phyloP scores from a whole-genome alignment of 2,113 vertebrate genomes.

The Oryzias javanicus region DNA sequence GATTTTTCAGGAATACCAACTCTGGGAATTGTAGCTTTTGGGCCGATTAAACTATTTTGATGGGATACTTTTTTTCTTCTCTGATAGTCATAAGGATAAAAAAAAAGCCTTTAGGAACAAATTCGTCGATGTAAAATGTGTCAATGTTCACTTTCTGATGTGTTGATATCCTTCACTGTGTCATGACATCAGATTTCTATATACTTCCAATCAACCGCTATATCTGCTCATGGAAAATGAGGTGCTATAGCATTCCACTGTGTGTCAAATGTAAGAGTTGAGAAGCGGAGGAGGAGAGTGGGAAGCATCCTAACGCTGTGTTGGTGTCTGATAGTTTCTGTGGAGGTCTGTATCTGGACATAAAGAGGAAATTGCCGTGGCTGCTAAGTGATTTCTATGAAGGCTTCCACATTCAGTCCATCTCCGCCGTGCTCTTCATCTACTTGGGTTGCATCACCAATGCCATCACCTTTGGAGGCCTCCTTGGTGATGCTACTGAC shows the following conservation, averaged over 20 bases:
- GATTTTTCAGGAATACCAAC: too few relatives aligned
- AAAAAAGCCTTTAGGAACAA: too few relatives aligned
- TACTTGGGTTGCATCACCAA: conserved; percentile 98
- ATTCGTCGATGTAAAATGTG: too few relatives aligned
- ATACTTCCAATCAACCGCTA: background rate
- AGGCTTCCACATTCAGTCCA: conserved; percentile 94
- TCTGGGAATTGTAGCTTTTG: too few relatives aligned
- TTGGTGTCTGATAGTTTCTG: conserved; percentile 83
- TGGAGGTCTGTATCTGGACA: conserved; percentile 88
- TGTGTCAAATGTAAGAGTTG: background rate
- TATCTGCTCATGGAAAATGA: background rate
- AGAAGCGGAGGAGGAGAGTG: background rate
- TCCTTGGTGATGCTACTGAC: conserved; percentile 94
- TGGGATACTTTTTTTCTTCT: too few relatives aligned
- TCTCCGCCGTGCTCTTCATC: conserved; percentile 96
- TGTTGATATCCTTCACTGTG: too few relatives aligned
- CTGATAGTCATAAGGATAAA: too few relatives aligned
- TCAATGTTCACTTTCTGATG: too few relatives aligned
- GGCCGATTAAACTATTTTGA: too few relatives aligned
- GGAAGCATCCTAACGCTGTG: conserved; percentile 6
- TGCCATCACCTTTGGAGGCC: conserved; percentile 94
- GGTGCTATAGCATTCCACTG: background rate
- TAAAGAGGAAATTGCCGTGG: conserved; percentile 95
- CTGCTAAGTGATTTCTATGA: conserved; percentile 91
- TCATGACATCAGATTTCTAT: too few relatives aligned